Percentiles rank a stretch among this genome's conserved stretches.
Conservation (phyloP, 2,797 vertebrate genomes). For the Gephyroberyx darwinii region DNA sequence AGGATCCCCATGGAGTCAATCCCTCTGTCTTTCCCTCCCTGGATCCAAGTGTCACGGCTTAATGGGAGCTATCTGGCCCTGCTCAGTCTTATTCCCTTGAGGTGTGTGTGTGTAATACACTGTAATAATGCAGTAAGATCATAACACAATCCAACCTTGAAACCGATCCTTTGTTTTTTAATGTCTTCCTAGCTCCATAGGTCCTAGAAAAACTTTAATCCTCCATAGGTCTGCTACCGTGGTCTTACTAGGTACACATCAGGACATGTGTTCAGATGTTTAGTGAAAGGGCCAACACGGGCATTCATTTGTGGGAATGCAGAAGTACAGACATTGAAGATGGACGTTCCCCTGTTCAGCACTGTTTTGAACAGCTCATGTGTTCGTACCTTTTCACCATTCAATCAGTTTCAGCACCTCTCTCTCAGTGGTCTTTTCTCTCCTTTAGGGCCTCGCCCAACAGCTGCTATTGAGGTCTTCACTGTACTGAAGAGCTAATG, state of each 20-base stretch:
- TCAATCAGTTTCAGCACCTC: too few relatives aligned
- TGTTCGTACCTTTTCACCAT: too few relatives aligned
- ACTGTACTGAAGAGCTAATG: background rate
- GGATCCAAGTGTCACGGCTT: conserved; percentile 28
- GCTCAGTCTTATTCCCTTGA: conserved; percentile 25
- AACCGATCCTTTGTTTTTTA: background rate
- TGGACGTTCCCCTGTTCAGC: background rate
- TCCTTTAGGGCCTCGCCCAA: background rate
- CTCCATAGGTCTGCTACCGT: background rate
- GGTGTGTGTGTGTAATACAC: background rate
- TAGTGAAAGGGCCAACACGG: background rate
- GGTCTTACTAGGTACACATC: background rate
- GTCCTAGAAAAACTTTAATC: background rate
- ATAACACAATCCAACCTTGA: background rate
- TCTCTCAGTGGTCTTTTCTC: too few relatives aligned
- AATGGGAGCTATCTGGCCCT: conserved; percentile 46
- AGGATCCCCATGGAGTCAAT: too few relatives aligned
- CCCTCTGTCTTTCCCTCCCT: conserved; percentile 8
- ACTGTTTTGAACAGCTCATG: too few relatives aligned
- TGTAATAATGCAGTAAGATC: background rate
- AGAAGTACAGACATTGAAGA: background rate
- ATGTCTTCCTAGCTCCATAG: background rate
- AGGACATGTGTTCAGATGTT: background rate
- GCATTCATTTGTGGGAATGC: background rate
- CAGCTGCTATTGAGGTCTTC: background rate